Conservation (phyloP, 2,888 invertebrate species). For the Dusona sp. region DNA sequence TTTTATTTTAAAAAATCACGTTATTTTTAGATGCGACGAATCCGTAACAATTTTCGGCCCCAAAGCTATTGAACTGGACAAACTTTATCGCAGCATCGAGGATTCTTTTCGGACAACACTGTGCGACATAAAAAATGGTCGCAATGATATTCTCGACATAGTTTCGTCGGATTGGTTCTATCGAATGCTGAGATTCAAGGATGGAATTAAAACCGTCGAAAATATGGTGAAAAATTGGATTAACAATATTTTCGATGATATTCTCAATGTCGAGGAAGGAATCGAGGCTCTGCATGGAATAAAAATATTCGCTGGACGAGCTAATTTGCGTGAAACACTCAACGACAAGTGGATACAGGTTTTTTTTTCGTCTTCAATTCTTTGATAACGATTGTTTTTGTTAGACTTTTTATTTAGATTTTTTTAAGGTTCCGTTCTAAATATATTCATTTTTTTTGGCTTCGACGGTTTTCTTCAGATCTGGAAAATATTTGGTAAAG, state of each 20-base stretch:
- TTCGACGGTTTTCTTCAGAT: slow-evolving; percentile 85
- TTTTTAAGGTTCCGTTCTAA: too few relatives aligned
- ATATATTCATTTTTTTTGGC: neutral
- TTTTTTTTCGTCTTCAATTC: neutral
- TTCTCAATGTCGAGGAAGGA: slow-evolving; percentile 86
- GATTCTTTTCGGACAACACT: slow-evolving; percentile 84
- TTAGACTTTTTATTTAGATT: slow-evolving; percentile 9
- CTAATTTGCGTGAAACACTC: slow-evolving; percentile 73
- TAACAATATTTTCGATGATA: slow-evolving; percentile 85
- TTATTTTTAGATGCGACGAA: slow-evolving; percentile 81
- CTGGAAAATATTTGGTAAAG: slow-evolving; percentile 91
- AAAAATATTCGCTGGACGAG: slow-evolving; percentile 73
- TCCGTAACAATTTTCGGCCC: slow-evolving; percentile 85
- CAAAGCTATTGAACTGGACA: slow-evolving; percentile 78
- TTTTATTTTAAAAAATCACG: too few relatives aligned
- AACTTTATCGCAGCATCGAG: slow-evolving; percentile 83
- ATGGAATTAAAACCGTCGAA: slow-evolving; percentile 85
- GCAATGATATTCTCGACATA: slow-evolving; percentile 84
- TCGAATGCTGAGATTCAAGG: slow-evolving; percentile 78
- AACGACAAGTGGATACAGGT: slow-evolving; percentile 77
- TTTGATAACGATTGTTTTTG: neutral
- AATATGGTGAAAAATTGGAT: slow-evolving; percentile 86
- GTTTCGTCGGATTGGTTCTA: slow-evolving; percentile 85
- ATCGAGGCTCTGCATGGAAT: slow-evolving; percentile 86
- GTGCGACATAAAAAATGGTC: slow-evolving; percentile 83